These are phyloP conservation scores for Otolemur garnettii DNA, from an alignment of 2,113 vertebrate species.

Conservation along the genomic window DNA sequence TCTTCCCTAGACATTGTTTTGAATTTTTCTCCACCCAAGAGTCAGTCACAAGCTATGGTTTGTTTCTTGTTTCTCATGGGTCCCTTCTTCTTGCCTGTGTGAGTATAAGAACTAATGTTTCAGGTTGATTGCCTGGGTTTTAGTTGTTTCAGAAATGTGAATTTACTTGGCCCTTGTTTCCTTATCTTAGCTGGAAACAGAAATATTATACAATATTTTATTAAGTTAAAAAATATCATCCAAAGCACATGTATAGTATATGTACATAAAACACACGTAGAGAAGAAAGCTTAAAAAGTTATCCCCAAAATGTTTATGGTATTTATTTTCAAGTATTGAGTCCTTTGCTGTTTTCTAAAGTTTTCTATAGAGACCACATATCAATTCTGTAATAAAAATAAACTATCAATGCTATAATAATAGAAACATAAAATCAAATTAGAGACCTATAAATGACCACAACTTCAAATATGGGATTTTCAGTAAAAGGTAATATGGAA, in stretches of 20 bases:
- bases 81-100: not conserved
- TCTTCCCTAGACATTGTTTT: not conserved
- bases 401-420: not conserved
- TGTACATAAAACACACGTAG: not conserved
- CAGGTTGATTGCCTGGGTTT: not conserved
- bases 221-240: not conserved
- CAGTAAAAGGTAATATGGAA: not conserved
- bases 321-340: not conserved
- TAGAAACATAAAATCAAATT: conserved; percentile 61
- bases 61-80: not conserved
- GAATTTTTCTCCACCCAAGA: not conserved
- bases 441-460: not conserved
- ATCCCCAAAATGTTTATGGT: not conserved
- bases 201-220: not conserved
- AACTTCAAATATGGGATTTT: conserved; percentile 29
- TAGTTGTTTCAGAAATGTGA: not conserved
- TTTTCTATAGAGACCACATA: not conserved
- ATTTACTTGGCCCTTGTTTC: not conserved
- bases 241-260: not conserved
- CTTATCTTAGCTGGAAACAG: not conserved
- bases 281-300: not conserved
- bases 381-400: conserved; percentile 58
- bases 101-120: not conserved
- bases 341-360: not conserved
- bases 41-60: not conserved